Conservation (phyloP, 2,113 vertebrate genomes). For the Neodontobutis hainanensis region DNA sequence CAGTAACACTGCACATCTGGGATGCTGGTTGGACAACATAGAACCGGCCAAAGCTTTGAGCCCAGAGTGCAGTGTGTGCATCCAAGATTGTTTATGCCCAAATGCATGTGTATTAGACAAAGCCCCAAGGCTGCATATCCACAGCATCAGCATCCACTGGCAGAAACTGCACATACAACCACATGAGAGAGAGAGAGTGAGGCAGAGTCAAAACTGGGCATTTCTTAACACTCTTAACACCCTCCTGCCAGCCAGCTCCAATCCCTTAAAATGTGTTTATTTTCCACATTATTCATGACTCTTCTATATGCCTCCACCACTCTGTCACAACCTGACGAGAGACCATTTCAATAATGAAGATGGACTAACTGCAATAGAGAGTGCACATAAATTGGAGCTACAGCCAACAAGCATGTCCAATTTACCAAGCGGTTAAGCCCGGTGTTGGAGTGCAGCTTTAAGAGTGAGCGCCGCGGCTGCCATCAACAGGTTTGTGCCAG, state of each 20-base stretch:
- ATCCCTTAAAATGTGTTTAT: constrained; percentile 65
- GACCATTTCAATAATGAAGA: constrained; percentile 78
- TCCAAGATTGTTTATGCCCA: constrained; percentile 33
- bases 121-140: constrained; percentile 65
- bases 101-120: constrained; percentile 60
- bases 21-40: constrained; percentile 50
- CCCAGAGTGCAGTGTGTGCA: constrained; percentile 35
- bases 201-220: constrained; percentile 39
- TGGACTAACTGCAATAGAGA: constrained; percentile 76
- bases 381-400: constrained; percentile 73
- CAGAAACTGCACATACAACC: constrained; percentile 61
- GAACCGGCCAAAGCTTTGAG: constrained; percentile 53
- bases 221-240: constrained; percentile 58
- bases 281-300: constrained; percentile 73
- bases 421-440: constrained; percentile 76
- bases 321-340: constrained; percentile 69
- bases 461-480: constrained; percentile 40
- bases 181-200: constrained; percentile 18
- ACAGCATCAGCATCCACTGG: constrained; percentile 65
- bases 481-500: constrained; percentile 64
- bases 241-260: constrained; percentile 42
- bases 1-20: constrained; percentile 61
- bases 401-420: constrained; percentile 77
- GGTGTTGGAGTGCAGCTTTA: constrained; percentile 68
- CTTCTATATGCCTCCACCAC: constrained; percentile 39